Base-by-base conservation (phyloP, 2,888 invertebrate species). In the Balanococcus diminutus region DNA sequence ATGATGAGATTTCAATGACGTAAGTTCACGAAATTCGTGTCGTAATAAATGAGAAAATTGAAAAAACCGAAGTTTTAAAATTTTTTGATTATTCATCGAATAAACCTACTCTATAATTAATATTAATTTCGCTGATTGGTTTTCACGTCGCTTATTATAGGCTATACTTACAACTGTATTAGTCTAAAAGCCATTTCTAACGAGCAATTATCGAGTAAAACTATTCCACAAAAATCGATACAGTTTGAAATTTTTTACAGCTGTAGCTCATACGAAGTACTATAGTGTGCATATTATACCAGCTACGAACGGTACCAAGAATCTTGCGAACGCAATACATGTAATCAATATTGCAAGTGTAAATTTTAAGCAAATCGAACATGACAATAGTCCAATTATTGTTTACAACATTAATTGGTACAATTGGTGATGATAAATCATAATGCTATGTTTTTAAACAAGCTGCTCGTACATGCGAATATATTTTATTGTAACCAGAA, bases 391-490 rank as follows among this genome's bases (percentile, higher is more conserved):
- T 79, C 75, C 84, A 84, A 84, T 84, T 84, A 84, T 84, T 84
- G 84, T 84, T 84, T 84, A 84, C 84, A 36, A 84, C 19, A 67
- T 84, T 36, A 84, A 84, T 84, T 84, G 84, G 8, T 67, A 61
- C 61, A 84, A 67, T 84, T 67, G 31, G 75, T 36, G 56, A 82
- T 28, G 25, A 84, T 84, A 84, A 84, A 84, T 84, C 22, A 67
- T 25, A 32, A 16, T 11, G n/a, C 36, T 67, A 19, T 67, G 36
- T 67, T 79, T 79, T 79, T 79, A 79, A 79, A 79, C 75, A 79
- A 79, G 36, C 67, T 5, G 16, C 72, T 36, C 32, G 36, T 84
- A 39, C 72, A 72, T 16, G 84, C 84, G 39, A 84, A 82, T 51
- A 51, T 82, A 82, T 82, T 56, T 82, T 36, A 82, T 46, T 75